Conservation (phyloP, 2,797 vertebrate genomes). For the Melanotaenia nigrans region DNA sequence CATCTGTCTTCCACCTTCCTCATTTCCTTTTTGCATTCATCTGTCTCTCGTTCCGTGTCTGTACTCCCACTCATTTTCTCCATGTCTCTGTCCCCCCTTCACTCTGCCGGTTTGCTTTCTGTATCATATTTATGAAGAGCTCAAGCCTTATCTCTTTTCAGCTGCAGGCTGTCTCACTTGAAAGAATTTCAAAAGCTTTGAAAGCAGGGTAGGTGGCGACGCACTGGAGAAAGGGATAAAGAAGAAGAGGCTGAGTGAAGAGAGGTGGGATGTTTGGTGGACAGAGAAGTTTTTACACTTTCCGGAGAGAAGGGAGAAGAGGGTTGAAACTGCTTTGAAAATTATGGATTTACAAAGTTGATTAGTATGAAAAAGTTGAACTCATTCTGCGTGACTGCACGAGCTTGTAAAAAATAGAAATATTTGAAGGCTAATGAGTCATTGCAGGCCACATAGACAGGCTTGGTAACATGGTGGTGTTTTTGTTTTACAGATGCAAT, state of each 20-base stretch:
- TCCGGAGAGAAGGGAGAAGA: conserved; percentile 8
- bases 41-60: conserved; percentile 23
- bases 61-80: conserved; percentile 20
- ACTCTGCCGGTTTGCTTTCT: conserved; percentile 63
- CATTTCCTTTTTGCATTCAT: conserved; percentile 44
- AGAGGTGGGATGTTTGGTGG: conserved; percentile 58
- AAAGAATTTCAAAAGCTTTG: conserved; percentile 80
- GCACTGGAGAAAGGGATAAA: conserved; percentile 61
- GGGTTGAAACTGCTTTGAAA: conserved; percentile 14
- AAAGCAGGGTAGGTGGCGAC: conserved; percentile 70
- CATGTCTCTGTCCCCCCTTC: conserved; percentile 31
- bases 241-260: conserved; percentile 45
- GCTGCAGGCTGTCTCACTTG: conserved; percentile 80
- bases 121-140: conserved; percentile 81
- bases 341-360: conserved; percentile 39
- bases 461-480: conserved; percentile 24
- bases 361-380: conserved; percentile 27
- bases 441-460: conserved; percentile 47
- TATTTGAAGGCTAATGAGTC: conserved; percentile 57
- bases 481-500: conserved; percentile 47
- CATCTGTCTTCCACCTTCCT: conserved; percentile 52
- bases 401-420: conserved; percentile 11
- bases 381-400: conserved; percentile 22
- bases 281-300: conserved; percentile 60
- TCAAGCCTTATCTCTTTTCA: conserved; percentile 77